These are phyloP conservation scores for Hypselothyrea guttata DNA, from an alignment of 2,888 invertebrate species.

Conservation along the genomic window DNA sequence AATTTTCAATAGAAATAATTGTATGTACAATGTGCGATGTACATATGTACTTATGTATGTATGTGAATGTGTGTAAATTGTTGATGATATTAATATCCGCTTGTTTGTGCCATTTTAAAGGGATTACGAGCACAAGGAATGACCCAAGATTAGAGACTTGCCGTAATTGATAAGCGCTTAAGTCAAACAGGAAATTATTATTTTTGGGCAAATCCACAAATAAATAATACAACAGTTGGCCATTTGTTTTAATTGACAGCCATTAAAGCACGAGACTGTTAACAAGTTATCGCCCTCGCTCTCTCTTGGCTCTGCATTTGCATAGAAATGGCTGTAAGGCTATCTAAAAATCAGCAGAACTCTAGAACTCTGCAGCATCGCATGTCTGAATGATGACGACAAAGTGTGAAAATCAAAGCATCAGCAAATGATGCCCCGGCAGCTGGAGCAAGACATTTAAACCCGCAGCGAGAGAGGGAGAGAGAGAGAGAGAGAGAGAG, in stretches of 20 bases:
- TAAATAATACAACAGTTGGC: conserved; percentile 40
- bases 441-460: conserved; percentile 45
- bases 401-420: conserved; percentile 47
- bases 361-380: conserved; percentile 13
- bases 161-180: conserved; percentile 57
- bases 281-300: not conserved
- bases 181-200: conserved; percentile 63
- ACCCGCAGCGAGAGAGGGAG: conserved; percentile 14
- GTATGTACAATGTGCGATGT: conserved; percentile 1
- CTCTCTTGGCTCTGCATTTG: no score
- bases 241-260: conserved; percentile 54
- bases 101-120: conserved; percentile 53
- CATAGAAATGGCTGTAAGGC: conserved; percentile 19
- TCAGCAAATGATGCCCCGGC: conserved; percentile 36
- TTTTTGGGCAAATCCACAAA: conserved; percentile 26
- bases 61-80: conserved; percentile 50
- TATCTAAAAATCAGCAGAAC: conserved; percentile 18
- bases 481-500: no score
- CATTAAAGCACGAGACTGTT: conserved; percentile 25
- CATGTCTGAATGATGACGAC: conserved; percentile 25
- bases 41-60: conserved; percentile 9
- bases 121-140: conserved; percentile 51
- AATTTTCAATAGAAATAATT: conserved; percentile 56
- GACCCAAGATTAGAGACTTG: conserved; percentile 47
- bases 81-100: conserved; percentile 74